phyloP scores from a whole-genome alignment of 2,888 invertebrate species.

The Plebejus melissa region DNA sequence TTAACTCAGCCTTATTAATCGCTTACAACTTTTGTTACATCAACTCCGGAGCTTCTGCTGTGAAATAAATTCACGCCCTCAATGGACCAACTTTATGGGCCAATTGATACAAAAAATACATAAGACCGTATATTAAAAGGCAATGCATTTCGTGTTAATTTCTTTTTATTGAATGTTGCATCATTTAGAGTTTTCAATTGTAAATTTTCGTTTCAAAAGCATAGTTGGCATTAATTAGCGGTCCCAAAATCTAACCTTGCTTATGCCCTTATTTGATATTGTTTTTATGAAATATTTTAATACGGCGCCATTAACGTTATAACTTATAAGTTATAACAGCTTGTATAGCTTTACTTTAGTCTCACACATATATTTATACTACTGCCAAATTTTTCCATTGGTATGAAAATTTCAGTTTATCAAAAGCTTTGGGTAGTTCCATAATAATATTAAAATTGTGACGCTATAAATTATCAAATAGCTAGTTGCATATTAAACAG shows the following conservation, averaged over 20 bases:
- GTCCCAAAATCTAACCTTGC: not conserved
- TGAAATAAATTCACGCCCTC: slow-evolving; percentile 22
- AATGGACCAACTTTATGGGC: not conserved
- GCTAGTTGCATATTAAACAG: slow-evolving; percentile 3
- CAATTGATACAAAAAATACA: slow-evolving; percentile 8
- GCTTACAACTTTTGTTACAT: slow-evolving; percentile 5
- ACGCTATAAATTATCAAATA: not conserved
- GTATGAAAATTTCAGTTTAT: not conserved
- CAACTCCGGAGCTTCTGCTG: slow-evolving; percentile 16
- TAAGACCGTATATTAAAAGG: not conserved
- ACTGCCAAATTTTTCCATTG: not conserved
- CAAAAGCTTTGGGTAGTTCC: not conserved
- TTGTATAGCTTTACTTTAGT: not conserved
- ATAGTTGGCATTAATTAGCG: not conserved
- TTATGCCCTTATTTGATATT: not conserved
- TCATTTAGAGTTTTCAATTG: not conserved
- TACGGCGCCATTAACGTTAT: not conserved
- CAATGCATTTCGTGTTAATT: slow-evolving; percentile 6
- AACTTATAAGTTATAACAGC: too few species aligned
- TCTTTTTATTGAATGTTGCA: slow-evolving; percentile 5
- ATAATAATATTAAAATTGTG: not conserved
- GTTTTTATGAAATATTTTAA: not conserved
- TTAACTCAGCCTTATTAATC: not conserved
- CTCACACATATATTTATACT: not conserved
- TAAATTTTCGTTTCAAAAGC: not conserved